Percentiles rank a stretch among this genome's conserved stretches.
Evolutionary conservation across 2,113 vertebrate genomes (phyloP).

Genomic region (Phaethon lepturus): DNA sequence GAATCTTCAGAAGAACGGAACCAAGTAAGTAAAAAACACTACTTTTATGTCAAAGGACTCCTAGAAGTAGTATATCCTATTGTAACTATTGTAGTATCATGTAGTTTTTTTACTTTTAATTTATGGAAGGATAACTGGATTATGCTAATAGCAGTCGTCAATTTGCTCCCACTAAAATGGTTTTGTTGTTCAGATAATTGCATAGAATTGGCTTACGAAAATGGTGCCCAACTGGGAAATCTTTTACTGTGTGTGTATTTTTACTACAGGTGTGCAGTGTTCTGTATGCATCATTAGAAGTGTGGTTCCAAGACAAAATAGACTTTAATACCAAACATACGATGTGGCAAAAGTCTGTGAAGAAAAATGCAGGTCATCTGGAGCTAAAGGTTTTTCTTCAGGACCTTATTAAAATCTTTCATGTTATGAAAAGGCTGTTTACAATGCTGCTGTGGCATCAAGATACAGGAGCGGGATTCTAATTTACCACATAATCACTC

Average conservation of each 20-base stretch:
- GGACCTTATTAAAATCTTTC: neutral
- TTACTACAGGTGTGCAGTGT: neutral
- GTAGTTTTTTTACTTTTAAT: neutral
- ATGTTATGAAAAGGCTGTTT: neutral
- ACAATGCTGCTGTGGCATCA: neutral
- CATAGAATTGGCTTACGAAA: neutral
- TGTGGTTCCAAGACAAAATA: neutral
- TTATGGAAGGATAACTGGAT: neutral
- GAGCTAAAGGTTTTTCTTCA: neutral
- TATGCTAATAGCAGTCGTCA: neutral
- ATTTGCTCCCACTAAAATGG: neutral
- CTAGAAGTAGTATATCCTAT: neutral
- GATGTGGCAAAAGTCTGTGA: neutral
- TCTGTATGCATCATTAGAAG: neutral
- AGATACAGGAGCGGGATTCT: neutral
- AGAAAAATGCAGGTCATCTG: neutral
- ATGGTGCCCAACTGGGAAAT: neutral
- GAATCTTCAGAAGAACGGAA: neutral
- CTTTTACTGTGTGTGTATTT: neutral
- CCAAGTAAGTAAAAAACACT: neutral
- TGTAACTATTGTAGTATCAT: neutral
- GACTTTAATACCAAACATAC: neutral
- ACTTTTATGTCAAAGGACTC: neutral
- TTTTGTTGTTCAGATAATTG: neutral
- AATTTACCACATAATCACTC: neutral